A percentile compares a stretch with the other conserved stretches of the same genome.
Conservation (phyloP, 2,113 vertebrate genomes). For the Calonectris borealis region DNA sequence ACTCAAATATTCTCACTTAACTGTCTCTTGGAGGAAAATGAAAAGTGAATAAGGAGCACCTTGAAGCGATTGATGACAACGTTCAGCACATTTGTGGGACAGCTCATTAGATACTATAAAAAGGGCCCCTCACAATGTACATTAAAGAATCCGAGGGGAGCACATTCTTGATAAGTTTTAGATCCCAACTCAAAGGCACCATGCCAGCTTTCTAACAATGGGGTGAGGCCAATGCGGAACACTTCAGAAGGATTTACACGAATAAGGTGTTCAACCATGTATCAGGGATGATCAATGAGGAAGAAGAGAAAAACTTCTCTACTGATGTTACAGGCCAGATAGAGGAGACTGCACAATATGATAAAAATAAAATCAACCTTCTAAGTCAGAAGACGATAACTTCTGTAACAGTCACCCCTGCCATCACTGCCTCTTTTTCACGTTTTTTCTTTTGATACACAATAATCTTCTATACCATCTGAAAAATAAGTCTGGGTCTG, state of each 20-base stretch:
- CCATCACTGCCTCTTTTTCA: constrained; percentile 17
- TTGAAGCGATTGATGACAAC: background rate
- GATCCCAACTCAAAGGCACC: constrained; percentile 60
- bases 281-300: constrained; percentile 51
- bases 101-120: constrained; percentile 49
- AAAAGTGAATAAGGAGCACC: constrained; percentile 24
- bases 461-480: background rate
- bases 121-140: constrained; percentile 32
- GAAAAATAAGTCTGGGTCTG: background rate
- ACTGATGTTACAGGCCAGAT: constrained; percentile 46
- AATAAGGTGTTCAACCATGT: constrained; percentile 36
- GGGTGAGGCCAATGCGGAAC: constrained; percentile 22
- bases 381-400: constrained; percentile 11
- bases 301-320: constrained; percentile 43
- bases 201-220: constrained; percentile 36
- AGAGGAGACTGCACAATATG: constrained; percentile 37
- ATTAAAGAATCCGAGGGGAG: constrained; percentile 24
- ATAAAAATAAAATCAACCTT: constrained; percentile 61
- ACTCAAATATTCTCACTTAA: constrained; percentile 2
- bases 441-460: constrained; percentile 37
- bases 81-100: background rate
- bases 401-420: constrained; percentile 37
- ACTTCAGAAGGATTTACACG: constrained; percentile 46
- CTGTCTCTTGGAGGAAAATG: background rate
- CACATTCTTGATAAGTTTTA: constrained; percentile 52